These are phyloP conservation scores for Nyctereutes procyonoides DNA, from an alignment of 2,113 vertebrate species.

Conservation along the genomic window DNA sequence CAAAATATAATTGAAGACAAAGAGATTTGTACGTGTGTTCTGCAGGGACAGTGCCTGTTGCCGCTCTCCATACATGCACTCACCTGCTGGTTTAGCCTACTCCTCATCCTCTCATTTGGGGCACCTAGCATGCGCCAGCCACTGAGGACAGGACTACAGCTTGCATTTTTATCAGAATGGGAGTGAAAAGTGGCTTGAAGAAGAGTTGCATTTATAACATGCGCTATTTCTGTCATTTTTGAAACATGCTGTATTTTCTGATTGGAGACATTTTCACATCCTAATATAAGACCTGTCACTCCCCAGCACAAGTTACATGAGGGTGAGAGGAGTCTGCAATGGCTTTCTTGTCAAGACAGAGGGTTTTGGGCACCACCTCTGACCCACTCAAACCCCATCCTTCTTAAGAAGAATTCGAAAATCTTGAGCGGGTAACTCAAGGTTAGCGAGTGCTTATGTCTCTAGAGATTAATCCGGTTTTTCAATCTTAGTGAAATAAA, in stretches of 20 bases:
- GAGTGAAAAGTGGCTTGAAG: background rate
- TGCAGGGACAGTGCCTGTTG: background rate
- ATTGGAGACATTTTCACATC: slow-evolving; percentile 60
- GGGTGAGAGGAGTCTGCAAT: background rate
- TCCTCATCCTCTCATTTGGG: background rate
- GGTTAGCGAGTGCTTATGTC: slow-evolving; percentile 42
- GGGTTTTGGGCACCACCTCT: slow-evolving; percentile 15
- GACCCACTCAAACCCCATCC: slow-evolving; percentile 28
- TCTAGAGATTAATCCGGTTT: slow-evolving; percentile 60
- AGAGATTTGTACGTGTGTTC: slow-evolving; percentile 42
- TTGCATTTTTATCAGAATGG: slow-evolving; percentile 56
- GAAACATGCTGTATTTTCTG: slow-evolving; percentile 53
- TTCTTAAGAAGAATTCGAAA: slow-evolving; percentile 42
- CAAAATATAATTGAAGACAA: slow-evolving; percentile 47
- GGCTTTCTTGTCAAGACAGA: slow-evolving; percentile 47
- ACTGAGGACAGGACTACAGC: background rate
- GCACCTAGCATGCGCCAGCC: background rate
- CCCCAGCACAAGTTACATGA: slow-evolving; percentile 34
- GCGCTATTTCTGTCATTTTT: slow-evolving; percentile 39
- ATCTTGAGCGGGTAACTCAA: slow-evolving; percentile 29
- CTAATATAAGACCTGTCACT: slow-evolving; percentile 63
- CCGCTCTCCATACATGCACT: background rate
- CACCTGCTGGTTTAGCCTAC: background rate
- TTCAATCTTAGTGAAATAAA: slow-evolving; percentile 43
- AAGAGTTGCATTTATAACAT: background rate